Evolutionary conservation across 92 coral and sea anemone species (phyloP), one percentile per base, ranked within the genome.

Genomic region (Parazoanthus atlanticus): DNA sequence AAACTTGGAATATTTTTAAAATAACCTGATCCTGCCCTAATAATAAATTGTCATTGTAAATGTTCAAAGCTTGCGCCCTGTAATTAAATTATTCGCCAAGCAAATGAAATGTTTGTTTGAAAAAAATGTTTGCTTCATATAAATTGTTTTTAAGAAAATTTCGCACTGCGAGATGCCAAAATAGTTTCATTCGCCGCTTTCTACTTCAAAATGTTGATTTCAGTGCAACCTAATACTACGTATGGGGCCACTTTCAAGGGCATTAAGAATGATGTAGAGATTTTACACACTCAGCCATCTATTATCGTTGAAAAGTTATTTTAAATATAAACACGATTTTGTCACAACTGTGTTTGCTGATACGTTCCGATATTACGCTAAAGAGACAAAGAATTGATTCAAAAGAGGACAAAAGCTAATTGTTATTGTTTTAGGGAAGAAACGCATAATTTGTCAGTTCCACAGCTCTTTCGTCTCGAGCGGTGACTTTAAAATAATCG

Each of bases 391-490:
- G 58, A 61, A 19, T 61, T 5, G 3, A 61, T 61, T 61, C 69
- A 23, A 23, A 61, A 61, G 28, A 61, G 17, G 26, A 61, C 26
- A 23, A 23, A 61, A 19, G 21, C 26, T 61, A 21, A 61, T 61
- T 61, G 4, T 25, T 61, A 21, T 61, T 61, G 69, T 61, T 19
- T 61, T 61, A 7, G 26, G 8, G 69, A 61, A 61, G 58, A 61
- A 61, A 61, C n/a, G 69, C 28, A 61, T 61, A 61, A 61, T 61
- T 61, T 61, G 69, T 61, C 69, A 61, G 69, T 61, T 61, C 69
- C 26, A 19, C n/a, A 61, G n/a, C 9, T 61, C n/a, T 61, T 61
- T 61, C 28, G 9, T 21, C 28, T 61, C 69, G 8, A 61, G 25
- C 8, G 69, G 69, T 21, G 69, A 21, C 7, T 21, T 19, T 2